A percentile compares a stretch with the other conserved stretches of the same genome.
phyloP scores from a whole-genome alignment of 1,140 invertebrate species.

The Ceratitis capitata region DNA sequence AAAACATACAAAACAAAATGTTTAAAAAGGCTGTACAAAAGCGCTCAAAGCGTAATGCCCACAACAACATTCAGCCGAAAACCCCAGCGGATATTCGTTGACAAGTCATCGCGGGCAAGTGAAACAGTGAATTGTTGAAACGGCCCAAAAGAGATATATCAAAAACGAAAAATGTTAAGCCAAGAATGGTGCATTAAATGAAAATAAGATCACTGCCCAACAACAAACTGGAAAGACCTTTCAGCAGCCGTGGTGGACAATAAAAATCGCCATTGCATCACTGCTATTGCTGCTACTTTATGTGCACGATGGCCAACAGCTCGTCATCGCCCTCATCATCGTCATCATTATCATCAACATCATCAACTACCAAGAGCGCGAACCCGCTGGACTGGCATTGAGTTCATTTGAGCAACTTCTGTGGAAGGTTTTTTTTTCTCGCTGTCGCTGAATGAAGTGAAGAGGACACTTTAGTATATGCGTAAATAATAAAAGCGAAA shows the following conservation, averaged over 20 bases:
- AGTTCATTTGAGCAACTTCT: background rate
- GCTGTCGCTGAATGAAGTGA: too few relatives aligned
- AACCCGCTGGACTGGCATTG: background rate
- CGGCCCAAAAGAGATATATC: too few relatives aligned
- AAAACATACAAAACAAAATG: background rate
- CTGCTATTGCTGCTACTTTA: background rate
- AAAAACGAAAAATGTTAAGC: too few relatives aligned
- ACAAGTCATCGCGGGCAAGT: background rate
- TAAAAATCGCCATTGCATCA: background rate
- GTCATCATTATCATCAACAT: background rate
- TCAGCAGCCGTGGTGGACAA: background rate
- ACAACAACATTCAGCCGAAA: background rate
- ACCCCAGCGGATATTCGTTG: background rate
- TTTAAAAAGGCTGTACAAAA: background rate
- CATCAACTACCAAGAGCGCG: background rate
- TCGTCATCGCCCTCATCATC: background rate
- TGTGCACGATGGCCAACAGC: background rate
- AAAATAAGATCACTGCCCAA: background rate
- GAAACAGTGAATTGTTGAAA: background rate
- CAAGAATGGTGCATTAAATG: background rate
- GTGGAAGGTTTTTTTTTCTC: too few relatives aligned
- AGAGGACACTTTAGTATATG: too few relatives aligned
- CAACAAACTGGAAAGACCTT: background rate
- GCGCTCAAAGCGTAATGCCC: background rate
- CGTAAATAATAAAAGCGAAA: background rate